Conservation (phyloP, 2,888 invertebrate species). For the Morpho achilles region DNA sequence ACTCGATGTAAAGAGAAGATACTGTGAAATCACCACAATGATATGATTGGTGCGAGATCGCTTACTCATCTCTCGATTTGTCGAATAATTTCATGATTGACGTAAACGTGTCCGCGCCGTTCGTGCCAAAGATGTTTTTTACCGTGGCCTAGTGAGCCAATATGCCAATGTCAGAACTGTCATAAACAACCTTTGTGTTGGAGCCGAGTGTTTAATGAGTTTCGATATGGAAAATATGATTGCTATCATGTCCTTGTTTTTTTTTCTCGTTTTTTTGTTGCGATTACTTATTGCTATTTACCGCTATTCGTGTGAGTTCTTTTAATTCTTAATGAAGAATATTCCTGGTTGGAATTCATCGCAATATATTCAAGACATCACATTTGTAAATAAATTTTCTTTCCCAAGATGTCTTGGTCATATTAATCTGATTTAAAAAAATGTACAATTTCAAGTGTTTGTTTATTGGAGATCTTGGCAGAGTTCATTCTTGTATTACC, state of each 20-base stretch:
- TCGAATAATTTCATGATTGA: slow-evolving; percentile 56
- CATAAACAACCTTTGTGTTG: slow-evolving; percentile 40
- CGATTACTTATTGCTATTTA: background rate
- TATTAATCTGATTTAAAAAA: too few species aligned
- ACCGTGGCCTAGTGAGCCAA: slow-evolving; percentile 58
- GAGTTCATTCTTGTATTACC: too few species aligned
- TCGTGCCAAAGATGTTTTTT: slow-evolving; percentile 47
- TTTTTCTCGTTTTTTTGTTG: background rate
- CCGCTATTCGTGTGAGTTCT: too few species aligned
- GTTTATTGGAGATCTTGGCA: too few species aligned
- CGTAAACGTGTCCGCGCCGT: slow-evolving; percentile 49
- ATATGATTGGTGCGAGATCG: slow-evolving; percentile 45
- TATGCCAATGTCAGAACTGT: slow-evolving; percentile 68
- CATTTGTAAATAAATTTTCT: too few species aligned
- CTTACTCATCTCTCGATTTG: slow-evolving; percentile 37
- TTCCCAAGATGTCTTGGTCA: too few species aligned
- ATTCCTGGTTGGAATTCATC: too few species aligned
- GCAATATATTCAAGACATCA: too few species aligned
- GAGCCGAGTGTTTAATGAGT: slow-evolving; percentile 26
- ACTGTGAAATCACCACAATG: slow-evolving; percentile 40
- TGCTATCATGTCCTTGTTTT: slow-evolving; percentile 9
- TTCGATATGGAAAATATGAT: slow-evolving; percentile 26
- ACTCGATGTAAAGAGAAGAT: background rate
- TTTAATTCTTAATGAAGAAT: too few species aligned
- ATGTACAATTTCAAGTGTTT: too few species aligned